These are phyloP conservation scores for Daktulosphaira vitifoliae DNA, from an alignment of 1,140 invertebrate genomes.

Conservation along the genomic window DNA sequence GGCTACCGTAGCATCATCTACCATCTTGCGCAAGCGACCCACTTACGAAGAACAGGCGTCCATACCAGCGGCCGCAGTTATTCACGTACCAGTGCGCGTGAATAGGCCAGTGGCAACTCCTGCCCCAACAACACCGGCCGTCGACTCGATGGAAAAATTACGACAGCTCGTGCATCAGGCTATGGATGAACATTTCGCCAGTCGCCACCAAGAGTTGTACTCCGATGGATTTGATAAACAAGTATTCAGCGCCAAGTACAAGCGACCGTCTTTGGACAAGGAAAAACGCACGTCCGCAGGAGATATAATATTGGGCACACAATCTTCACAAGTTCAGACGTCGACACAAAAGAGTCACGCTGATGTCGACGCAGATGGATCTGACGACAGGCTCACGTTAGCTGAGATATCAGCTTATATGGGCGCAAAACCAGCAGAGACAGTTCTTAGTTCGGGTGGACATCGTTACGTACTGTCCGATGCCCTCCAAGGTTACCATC, in stretches of 20 bases:
- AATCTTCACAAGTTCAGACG: not conserved
- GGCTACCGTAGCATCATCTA: not conserved
- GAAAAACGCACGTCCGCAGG: not conserved
- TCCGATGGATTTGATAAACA: slow-evolving; percentile 14
- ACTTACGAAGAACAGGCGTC: not conserved
- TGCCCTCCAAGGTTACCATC: not conserved
- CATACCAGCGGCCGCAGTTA: not conserved
- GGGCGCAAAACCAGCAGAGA: slow-evolving; percentile 21
- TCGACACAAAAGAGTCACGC: not conserved
- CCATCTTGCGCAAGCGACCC: slow-evolving; percentile 1
- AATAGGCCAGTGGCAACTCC: not conserved
- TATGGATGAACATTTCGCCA: slow-evolving; percentile 19
- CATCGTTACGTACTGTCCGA: slow-evolving; percentile 23
- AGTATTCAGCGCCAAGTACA: too few species aligned
- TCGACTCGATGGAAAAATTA: slow-evolving; percentile 6
- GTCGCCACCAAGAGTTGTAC: not conserved
- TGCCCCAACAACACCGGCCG: not conserved
- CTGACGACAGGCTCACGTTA: slow-evolving; percentile 14
- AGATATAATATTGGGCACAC: not conserved
- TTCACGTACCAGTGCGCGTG: slow-evolving; percentile 1
- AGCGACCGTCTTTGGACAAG: not conserved
- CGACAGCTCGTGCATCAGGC: slow-evolving; percentile 10
- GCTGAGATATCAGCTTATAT: slow-evolving; percentile 25
- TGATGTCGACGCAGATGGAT: slow-evolving; percentile 10
- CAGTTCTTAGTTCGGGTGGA: slow-evolving; percentile 14